Evolutionary conservation across 2,113 vertebrate species (phyloP).

Genomic region (Ciconia boyciana): DNA sequence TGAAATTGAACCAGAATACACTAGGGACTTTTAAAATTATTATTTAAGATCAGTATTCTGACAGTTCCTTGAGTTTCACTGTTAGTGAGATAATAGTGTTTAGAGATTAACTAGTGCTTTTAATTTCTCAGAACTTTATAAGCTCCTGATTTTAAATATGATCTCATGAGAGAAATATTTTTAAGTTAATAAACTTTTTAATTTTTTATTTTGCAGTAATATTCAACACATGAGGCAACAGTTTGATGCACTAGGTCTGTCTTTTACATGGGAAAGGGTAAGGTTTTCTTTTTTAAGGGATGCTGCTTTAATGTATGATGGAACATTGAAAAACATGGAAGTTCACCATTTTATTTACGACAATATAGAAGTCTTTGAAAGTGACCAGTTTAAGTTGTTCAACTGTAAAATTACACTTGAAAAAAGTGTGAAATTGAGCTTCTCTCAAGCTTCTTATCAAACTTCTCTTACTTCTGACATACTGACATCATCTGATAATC

Average conservation of each 20-base stretch:
- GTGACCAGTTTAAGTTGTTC: background rate
- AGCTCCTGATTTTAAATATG: background rate
- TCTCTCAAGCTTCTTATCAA: background rate
- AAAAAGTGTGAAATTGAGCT: background rate
- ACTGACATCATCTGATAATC: background rate
- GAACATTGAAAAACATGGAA: background rate
- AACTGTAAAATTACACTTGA: background rate
- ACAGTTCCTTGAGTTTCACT: background rate
- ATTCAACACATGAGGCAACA: slow-evolving; percentile 90
- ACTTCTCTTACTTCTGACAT: background rate
- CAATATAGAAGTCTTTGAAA: background rate
- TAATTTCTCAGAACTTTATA: background rate
- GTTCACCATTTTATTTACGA: background rate
- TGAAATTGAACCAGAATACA: background rate
- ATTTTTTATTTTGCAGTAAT: slow-evolving; percentile 78
- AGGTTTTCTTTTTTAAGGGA: slow-evolving; percentile 44
- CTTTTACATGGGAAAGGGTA: slow-evolving; percentile 96
- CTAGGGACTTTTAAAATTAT: background rate
- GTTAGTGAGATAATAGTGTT: background rate
- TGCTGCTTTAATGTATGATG: background rate
- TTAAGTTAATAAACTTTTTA: background rate
- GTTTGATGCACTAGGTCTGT: slow-evolving; percentile 87
- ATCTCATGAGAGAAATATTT: background rate
- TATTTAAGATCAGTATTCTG: background rate
- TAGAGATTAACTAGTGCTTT: background rate